Percentiles rank a stretch among this genome's conserved stretches.
Evolutionary conservation across 2,113 vertebrate species (phyloP).

Genomic region (Corvus cornix): DNA sequence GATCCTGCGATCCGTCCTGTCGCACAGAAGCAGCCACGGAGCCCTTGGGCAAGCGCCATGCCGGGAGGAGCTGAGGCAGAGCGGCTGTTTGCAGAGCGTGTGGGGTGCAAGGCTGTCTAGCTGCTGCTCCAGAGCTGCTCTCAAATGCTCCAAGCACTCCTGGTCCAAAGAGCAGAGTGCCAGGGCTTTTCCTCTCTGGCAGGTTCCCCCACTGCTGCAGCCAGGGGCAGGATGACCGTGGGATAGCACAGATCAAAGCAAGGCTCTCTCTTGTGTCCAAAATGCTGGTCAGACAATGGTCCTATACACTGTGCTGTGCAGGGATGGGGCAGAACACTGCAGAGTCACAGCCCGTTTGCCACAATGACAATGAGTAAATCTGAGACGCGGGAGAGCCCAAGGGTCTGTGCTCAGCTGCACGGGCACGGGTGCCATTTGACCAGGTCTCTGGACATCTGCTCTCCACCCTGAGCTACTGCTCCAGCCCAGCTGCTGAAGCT

Average conservation of each 20-base stretch:
- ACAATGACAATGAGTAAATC: neutral
- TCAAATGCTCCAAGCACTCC: accelerated
- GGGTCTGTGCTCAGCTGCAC: neutral
- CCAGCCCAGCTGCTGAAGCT: neutral
- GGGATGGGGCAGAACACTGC: neutral
- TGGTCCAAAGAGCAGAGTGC: neutral
- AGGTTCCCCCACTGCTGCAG: neutral
- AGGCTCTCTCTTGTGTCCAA: neutral
- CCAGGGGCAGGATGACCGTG: accelerated
- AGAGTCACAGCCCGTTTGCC: neutral
- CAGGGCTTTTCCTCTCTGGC: neutral
- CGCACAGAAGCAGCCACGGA: neutral
- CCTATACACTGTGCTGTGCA: accelerated
- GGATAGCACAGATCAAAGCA: accelerated
- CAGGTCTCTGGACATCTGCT: neutral
- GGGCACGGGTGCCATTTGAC: neutral
- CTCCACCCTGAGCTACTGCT: neutral
- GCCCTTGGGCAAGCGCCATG: accelerated
- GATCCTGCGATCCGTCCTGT: accelerated
- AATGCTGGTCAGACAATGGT: neutral
- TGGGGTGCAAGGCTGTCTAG: accelerated
- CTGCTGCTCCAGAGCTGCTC: accelerated
- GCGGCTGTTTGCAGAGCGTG: accelerated
- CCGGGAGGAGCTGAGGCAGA: neutral
- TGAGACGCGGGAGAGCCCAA: accelerated